Conservation (phyloP, 1,140 invertebrate species). For the Streblospio benedicti region DNA sequence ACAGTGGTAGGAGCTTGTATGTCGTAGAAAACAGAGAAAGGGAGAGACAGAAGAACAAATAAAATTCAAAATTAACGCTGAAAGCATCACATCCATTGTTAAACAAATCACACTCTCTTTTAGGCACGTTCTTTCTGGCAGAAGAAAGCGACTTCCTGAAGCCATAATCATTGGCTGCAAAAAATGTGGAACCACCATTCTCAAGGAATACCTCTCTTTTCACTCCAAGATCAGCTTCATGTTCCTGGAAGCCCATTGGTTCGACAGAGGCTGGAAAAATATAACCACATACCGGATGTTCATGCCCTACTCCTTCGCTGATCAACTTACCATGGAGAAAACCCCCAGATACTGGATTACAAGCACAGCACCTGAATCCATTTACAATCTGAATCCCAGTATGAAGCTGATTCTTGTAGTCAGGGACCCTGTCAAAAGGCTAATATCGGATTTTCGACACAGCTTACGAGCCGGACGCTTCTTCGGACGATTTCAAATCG, state of each 20-base stretch:
- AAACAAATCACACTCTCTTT: no score
- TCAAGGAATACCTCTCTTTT: conserved; percentile 45
- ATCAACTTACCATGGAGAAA: conserved; percentile 50
- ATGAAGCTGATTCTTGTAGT: conserved; percentile 82
- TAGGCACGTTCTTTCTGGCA: no score
- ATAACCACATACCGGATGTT: conserved; percentile 43
- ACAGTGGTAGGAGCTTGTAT: no score
- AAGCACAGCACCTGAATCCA: conserved; percentile 56
- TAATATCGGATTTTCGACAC: conserved; percentile 85
- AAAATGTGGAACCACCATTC: conserved; percentile 49
- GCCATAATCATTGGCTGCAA: conserved; percentile 48
- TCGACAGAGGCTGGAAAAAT: conserved; percentile 49
- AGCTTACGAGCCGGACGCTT: conserved; percentile 12
- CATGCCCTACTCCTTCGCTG: conserved; percentile 35
- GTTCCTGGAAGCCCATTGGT: conserved; percentile 44
- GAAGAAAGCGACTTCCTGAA: conserved; percentile 36
- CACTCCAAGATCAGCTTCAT: conserved; percentile 44
- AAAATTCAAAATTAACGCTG: no score
- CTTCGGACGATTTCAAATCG: conserved; percentile 20
- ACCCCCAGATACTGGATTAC: conserved; percentile 50
- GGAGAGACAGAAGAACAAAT: no score
- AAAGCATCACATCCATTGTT: no score
- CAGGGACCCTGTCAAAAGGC: conserved; percentile 77
- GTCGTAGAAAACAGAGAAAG: no score
- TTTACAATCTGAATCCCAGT: conserved; percentile 74